Percentiles rank a stretch among this genome's conserved stretches.
These are phyloP conservation scores for Antedon bifida DNA, from an alignment of 35 echinoderm and acorn worm species.

Conservation along the genomic window DNA sequence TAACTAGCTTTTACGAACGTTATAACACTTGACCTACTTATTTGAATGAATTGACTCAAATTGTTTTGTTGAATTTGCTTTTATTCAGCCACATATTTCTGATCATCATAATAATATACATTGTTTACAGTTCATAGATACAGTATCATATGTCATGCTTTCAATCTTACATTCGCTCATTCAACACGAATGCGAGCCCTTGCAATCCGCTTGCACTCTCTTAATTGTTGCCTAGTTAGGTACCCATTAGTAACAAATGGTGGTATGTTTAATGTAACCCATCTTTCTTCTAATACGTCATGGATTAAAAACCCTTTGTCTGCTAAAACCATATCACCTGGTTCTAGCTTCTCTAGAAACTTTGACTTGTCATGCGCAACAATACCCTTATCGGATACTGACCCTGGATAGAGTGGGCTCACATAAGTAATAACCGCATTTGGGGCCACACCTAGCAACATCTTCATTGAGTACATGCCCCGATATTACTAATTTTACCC, in stretches of 20 bases:
- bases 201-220: conserved; percentile 9
- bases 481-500: too few relatives aligned
- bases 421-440: conserved; percentile 31
- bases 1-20: too few relatives aligned
- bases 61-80: too few relatives aligned
- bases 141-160: too few relatives aligned
- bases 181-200: conserved; percentile 24
- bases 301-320: conserved; percentile 28
- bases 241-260: conserved; percentile 13
- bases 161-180: conserved; percentile 21
- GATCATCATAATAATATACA: too few relatives aligned
- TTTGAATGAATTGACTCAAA: too few relatives aligned
- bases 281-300: conserved; percentile 12
- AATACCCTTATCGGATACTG: conserved; percentile 21
- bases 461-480: conserved; percentile 6
- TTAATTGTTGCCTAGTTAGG: conserved; percentile 2
- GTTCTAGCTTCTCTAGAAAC: conserved; percentile 3
- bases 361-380: conserved; percentile 4
- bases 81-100: too few relatives aligned
- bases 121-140: too few relatives aligned
- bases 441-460: conserved; percentile 20
- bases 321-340: conserved; percentile 25
- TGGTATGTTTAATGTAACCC: conserved; percentile 18
- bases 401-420: conserved; percentile 14
- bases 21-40: too few relatives aligned